Conservation (phyloP, 1,140 invertebrate genomes). For the Zaprionus kolodkinae region DNA sequence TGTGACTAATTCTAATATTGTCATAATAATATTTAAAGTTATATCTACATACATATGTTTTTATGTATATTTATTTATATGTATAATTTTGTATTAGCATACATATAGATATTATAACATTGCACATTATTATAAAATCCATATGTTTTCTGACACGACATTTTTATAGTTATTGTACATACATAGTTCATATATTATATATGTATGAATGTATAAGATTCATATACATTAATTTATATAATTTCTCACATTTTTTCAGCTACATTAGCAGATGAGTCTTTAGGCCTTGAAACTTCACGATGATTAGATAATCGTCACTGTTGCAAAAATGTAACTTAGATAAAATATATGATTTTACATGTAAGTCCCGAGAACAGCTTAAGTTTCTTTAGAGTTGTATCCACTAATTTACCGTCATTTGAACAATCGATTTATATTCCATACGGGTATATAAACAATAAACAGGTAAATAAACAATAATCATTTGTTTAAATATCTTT, state of each 20-base stretch:
- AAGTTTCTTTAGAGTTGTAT: too few species aligned
- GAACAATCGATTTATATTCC: too few species aligned
- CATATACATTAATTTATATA: slow-evolving; percentile 11
- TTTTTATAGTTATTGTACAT: slow-evolving; percentile 19
- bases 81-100: background rate
- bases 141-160: background rate
- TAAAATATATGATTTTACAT: too few species aligned
- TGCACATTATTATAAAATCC: background rate
- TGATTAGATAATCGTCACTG: background rate
- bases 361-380: too few species aligned
- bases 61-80: background rate
- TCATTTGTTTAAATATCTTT: too few species aligned
- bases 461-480: too few species aligned
- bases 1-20: slow-evolving; percentile 49
- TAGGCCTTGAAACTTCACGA: background rate
- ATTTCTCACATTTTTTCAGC: slow-evolving; percentile 1
- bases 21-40: slow-evolving; percentile 18
- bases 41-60: background rate
- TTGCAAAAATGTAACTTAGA: background rate
- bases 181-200: slow-evolving; percentile 16
- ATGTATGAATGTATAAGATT: background rate
- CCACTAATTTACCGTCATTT: too few species aligned
- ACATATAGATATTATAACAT: slow-evolving; percentile 6
- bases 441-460: too few species aligned
- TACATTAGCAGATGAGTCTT: slow-evolving; percentile 3